A percentile compares a stretch with the other conserved stretches of the same genome.
phyloP scores from a whole-genome alignment of 1,140 invertebrate species.

The Cylas formicarius region DNA sequence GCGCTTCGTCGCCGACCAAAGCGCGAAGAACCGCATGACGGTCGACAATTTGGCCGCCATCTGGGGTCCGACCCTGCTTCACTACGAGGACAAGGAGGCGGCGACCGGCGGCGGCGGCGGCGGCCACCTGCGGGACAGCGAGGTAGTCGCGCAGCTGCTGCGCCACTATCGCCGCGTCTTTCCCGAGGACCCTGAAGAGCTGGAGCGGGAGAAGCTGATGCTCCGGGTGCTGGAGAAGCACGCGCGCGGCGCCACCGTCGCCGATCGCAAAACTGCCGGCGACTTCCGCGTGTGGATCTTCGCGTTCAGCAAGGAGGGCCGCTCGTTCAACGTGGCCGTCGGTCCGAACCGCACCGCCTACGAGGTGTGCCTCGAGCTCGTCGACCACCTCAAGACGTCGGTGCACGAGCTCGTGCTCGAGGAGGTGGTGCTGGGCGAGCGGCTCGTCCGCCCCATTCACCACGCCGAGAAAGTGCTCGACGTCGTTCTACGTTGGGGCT shows the following conservation, averaged over 20 bases:
- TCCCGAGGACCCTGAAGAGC: conserved; percentile 50
- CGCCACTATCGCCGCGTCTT: conserved; percentile 52
- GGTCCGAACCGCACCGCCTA: conserved; percentile 68
- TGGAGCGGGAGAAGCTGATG: conserved; percentile 63
- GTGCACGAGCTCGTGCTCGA: conserved; percentile 62
- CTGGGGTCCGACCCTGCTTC: conserved; percentile 78
- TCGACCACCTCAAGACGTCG: conserved; percentile 52
- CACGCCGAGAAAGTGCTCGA: conserved; percentile 68
- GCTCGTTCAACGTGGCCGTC: conserved; percentile 57
- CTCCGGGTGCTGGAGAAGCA: conserved; percentile 57
- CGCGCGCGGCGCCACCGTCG: conserved; percentile 37
- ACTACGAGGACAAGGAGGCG: conserved; percentile 46
- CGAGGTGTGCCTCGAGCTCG: conserved; percentile 63
- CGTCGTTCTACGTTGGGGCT: conserved; percentile 66
- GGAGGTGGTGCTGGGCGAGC: conserved; percentile 66
- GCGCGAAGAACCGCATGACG: conserved; percentile 69
- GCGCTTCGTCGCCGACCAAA: conserved; percentile 67
- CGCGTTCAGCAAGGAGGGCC: conserved; percentile 48
- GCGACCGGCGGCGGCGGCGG: conserved; percentile 10
- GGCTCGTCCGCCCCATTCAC: conserved; percentile 68
- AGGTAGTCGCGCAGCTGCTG: conserved; percentile 33
- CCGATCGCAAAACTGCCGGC: conserved; percentile 59
- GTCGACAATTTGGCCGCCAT: conserved; percentile 73
- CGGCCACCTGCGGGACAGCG: conserved; percentile 24
- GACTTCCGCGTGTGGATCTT: conserved; percentile 78